These are phyloP conservation scores for Parascotia fuliginaria DNA, from an alignment of 2,888 invertebrate species.

Conservation along the genomic window DNA sequence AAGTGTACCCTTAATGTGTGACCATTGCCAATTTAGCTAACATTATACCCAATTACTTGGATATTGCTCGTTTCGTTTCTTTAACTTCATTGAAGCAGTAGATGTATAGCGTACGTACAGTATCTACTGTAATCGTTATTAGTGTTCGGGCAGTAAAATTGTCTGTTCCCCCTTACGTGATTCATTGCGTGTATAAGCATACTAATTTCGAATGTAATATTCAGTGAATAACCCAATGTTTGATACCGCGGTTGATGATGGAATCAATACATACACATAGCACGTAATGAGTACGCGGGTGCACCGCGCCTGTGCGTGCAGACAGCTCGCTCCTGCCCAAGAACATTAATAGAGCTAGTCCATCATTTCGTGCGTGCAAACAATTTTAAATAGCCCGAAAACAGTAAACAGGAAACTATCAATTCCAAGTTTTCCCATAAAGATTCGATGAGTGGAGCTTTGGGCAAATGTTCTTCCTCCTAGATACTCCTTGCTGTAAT, in stretches of 20 bases:
- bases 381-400: constrained; percentile 73
- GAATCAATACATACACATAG: constrained; percentile 65
- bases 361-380: constrained; percentile 76
- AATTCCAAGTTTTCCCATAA: constrained; percentile 79
- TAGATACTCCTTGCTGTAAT: constrained; percentile 61
- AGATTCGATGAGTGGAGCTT: constrained; percentile 71
- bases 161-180: constrained; percentile 55
- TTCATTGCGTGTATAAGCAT: constrained; percentile 74
- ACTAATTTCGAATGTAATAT: constrained; percentile 76
- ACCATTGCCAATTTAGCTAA: constrained; percentile 51
- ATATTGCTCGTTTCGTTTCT: constrained; percentile 45
- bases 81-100: constrained; percentile 54
- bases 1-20: constrained; percentile 62
- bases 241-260: constrained; percentile 68
- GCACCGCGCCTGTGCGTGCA: constrained; percentile 73
- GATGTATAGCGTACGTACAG: constrained; percentile 24
- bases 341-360: constrained; percentile 66
- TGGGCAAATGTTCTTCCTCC: constrained; percentile 63
- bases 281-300: constrained; percentile 55
- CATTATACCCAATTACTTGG: constrained; percentile 41
- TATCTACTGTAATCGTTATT: constrained; percentile 53
- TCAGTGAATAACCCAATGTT: constrained; percentile 75
- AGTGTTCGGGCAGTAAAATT: constrained; percentile 59
- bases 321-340: constrained; percentile 61
- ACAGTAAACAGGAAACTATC: constrained; percentile 78